Evolutionary conservation across 2,888 invertebrate species (phyloP).

Genomic region (Trypoxylon attenuatum): DNA sequence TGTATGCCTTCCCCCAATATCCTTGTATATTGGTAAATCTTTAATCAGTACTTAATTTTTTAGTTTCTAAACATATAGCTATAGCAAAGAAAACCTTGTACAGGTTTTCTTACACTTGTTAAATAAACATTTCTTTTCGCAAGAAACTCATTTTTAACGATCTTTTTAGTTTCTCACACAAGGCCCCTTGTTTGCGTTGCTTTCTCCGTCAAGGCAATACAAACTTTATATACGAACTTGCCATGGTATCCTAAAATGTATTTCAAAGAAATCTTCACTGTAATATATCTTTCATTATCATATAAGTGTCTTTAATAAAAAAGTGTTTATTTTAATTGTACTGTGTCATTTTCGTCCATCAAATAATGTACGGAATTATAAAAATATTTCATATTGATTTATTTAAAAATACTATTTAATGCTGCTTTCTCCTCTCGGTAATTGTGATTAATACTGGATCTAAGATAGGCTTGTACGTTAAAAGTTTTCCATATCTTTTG

Average conservation of each 20-base stretch:
- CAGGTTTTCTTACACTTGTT: conserved; percentile 35
- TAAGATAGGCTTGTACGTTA: conserved; percentile 80
- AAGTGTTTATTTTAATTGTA: conserved; percentile 43
- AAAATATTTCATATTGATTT: not conserved
- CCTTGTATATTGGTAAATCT: conserved; percentile 39
- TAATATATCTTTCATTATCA: conserved; percentile 23
- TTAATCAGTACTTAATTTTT: conserved; percentile 57
- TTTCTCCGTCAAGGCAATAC: conserved; percentile 36
- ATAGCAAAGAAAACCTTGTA: conserved; percentile 42
- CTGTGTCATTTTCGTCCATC: conserved; percentile 9
- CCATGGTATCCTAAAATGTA: conserved; percentile 39
- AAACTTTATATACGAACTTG: conserved; percentile 59
- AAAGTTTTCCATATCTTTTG: conserved; percentile 82
- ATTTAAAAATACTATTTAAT: conserved; percentile 3
- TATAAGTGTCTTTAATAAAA: conserved; percentile 51
- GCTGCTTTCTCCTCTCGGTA: conserved; percentile 8
- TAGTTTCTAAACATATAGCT: conserved; percentile 30
- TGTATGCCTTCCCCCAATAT: too few relatives aligned
- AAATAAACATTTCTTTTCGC: conserved; percentile 35
- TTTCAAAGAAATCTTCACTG: not conserved
- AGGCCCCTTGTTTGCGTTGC: conserved; percentile 34
- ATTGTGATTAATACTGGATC: conserved; percentile 79
- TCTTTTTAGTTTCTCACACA: too few relatives aligned
- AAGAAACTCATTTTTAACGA: not conserved
- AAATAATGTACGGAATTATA: conserved; percentile 30